Conservation (phyloP, 2,797 vertebrate genomes). For the Pogonophryne albipinna region DNA sequence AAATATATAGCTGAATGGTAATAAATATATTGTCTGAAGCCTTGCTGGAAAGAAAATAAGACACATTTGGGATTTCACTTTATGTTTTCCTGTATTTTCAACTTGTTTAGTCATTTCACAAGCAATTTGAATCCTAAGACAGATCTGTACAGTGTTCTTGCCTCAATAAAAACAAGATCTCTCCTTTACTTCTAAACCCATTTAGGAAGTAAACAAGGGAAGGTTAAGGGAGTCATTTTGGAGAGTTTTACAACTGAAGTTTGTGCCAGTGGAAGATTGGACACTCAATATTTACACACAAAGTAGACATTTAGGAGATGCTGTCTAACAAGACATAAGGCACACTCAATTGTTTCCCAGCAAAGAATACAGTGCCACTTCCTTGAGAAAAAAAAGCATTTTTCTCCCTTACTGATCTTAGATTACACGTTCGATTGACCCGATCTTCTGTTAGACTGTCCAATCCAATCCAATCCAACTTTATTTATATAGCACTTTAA, state of each 20-base stretch:
- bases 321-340: background rate
- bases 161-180: slow-evolving; percentile 3
- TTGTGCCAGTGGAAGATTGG: background rate
- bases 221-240: background rate
- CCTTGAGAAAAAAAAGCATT: background rate
- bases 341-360: background rate
- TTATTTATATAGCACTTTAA: too few species aligned
- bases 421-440: slow-evolving; percentile 5
- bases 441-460: background rate
- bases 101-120: slow-evolving; percentile 21
- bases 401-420: background rate
- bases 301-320: background rate
- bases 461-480: background rate
- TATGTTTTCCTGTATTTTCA: slow-evolving; percentile 4
- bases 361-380: background rate
- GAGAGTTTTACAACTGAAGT: slow-evolving; percentile 18
- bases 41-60: slow-evolving; percentile 20
- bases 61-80: slow-evolving; percentile 12
- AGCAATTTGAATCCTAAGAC: slow-evolving; percentile 1
- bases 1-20: slow-evolving; percentile 37
- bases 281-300: background rate
- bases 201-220: slow-evolving; percentile 21
- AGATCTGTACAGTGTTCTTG: slow-evolving; percentile 2
- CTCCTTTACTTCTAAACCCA: background rate
- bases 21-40: slow-evolving; percentile 30